Base-by-base conservation (phyloP, 2,888 invertebrate genomes). In the Luperina testacea region DNA sequence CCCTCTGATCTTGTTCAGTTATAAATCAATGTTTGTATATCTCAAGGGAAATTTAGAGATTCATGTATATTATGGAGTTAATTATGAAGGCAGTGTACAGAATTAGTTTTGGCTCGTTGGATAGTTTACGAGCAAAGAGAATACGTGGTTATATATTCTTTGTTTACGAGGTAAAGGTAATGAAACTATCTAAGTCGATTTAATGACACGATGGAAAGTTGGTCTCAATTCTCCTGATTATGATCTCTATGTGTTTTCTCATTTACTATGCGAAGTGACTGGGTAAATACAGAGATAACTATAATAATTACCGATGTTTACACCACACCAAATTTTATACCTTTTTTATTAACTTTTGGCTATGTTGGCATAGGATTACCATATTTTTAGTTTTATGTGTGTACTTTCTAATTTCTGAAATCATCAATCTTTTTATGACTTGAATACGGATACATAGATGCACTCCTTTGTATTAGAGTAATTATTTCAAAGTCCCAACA, bases 31-130 rank as follows among this genome's bases (percentile, higher is more conserved):
- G 61, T 75, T 74, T 79, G n/a, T 72, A 20, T 15, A 63, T 82
- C 59, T 68, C n/a, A 13, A 74, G 53, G 71, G 72, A 82, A 74
- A 70, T 67, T 67, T 15, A 20, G 38, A 27, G 57, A 63, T 63
- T 51, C 53, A 63, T 67, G 74, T 71, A 72, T 53, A 79, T 70
- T 65, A 64, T 24, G 32, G 42, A 73, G 53, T 83, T 72, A 63
- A 78, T 78, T 78, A 64, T 65, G 57, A 53, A 61, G 59, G 65
- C 64, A 53, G 61, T 72, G 17, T 27, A 61, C 38, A n/a, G 24
- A 65, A 68, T 81, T 78, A 42, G 64, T 84, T 73, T 80, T 73
- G 73, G 64, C 84, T 84, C 27, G 27, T 72, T 79, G 57, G 24
- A 65, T 82, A 70, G 59, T 82, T 82, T 82, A 73, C 69, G 84